Evolutionary conservation across 1,140 invertebrate genomes (phyloP).

Genomic region (Oncopeltus fasciatus): DNA sequence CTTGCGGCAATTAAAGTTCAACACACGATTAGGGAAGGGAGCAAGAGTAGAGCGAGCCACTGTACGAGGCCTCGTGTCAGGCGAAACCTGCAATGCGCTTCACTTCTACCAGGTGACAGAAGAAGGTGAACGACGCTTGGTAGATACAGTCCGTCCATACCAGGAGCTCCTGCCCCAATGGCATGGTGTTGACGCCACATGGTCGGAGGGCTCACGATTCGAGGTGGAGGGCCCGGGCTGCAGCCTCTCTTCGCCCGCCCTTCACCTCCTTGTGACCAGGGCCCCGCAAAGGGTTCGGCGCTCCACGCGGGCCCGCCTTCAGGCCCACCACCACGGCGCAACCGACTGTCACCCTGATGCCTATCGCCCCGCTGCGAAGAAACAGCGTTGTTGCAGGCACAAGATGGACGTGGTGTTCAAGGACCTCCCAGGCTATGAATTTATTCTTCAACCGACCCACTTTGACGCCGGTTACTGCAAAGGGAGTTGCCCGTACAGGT

Average conservation of each 20-base stretch:
- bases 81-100: neutral
- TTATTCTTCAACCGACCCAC: slow-evolving; percentile 49
- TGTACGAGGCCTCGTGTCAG: neutral
- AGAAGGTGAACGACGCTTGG: neutral
- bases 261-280: neutral
- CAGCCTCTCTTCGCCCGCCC: neutral
- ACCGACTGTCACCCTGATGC: slow-evolving; percentile 4
- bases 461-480: slow-evolving; percentile 61
- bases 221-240: neutral
- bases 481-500: slow-evolving; percentile 51
- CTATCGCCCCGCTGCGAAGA: neutral
- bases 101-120: neutral
- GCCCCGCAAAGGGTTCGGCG: neutral
- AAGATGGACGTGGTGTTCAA: slow-evolving; percentile 47
- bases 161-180: neutral
- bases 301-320: neutral
- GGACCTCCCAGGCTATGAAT: slow-evolving; percentile 50
- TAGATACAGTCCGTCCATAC: neutral
- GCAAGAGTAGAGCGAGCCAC: neutral
- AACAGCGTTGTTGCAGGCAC: slow-evolving; percentile 45
- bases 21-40: neutral
- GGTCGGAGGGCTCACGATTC: neutral
- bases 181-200: neutral
- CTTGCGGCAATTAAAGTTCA: neutral
- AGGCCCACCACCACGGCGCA: neutral